Evolutionary conservation across 2,888 invertebrate genomes (phyloP), one percentile per base, ranked within the genome.

Genomic region (Pomacea canaliculata): DNA sequence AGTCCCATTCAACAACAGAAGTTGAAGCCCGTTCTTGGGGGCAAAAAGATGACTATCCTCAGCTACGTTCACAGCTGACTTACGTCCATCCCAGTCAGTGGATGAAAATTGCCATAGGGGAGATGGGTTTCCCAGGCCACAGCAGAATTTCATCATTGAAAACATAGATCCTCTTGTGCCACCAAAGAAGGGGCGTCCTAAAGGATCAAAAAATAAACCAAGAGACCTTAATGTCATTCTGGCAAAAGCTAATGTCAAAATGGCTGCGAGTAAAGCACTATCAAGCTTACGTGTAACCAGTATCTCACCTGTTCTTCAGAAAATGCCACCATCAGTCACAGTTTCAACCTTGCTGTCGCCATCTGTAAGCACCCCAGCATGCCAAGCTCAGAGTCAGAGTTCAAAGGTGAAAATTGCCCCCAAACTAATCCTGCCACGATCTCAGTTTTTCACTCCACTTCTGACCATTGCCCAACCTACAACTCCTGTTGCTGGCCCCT

Each of bases 171-270:
- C 79, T 67, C 49, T 69, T 18, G 70, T 73, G n/a, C 86, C 85
- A 8, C 83, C 84, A 48, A 85, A 86, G 74, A 82, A 87, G 70
- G 88, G 88, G 5, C 81, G 88, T 68, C 88, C 88, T 3, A 88
- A 86, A 78, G 88, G 88, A 8, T 85, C 86, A 7, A 87, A 86
- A 78, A 88, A 87, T 74, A 81, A 82, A 76, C 84, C 82, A 37
- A 83, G 80, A 65, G 81, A 81, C 48, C 76, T 81, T 27, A 80
- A 81, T 62, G 49, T 81, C 56, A 76, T 79, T 51, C 72, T 80
- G 27, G 80, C 80, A n/a, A 80, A 80, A 70, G 80, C 78, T 37
- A 72, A 63, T 1, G 78, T 67, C 51, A 69, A 73, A 67, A 78
- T 66, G 23, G 18, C 62, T 18, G 69, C 74, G 0, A 62, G 60